Base-by-base conservation (phyloP, 2,888 invertebrate species). In the Lasioglossum leucozonium region DNA sequence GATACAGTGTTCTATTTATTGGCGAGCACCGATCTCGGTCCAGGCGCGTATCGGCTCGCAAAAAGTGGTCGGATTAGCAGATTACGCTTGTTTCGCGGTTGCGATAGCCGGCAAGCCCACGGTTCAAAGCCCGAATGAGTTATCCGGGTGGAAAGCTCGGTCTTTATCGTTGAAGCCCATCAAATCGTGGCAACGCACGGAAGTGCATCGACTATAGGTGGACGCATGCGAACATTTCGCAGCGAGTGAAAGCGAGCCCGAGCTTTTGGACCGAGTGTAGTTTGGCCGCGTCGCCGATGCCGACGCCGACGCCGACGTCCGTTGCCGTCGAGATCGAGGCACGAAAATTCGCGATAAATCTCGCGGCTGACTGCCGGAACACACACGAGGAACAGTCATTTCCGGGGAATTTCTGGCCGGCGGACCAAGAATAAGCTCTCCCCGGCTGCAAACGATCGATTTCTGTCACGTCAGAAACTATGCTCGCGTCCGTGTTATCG, bases 341-440 rank as follows among this genome's bases (percentile, higher is more conserved):
- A 90, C 91, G 90, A 91, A 86, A 90, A 83, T 90, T 84, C 88
- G 81, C 90, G 88, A 91, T 90, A 91, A 90, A 91, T 90, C 91
- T 91, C 88, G 75, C 76, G 79, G 85, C 86, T 75, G 91, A 90
- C 85, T 87, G 81, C 79, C 87, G 91, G 88, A 87, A 90, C 88
- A 88, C 77, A 88, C 91, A 87, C 79, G 89, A 80, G 91, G 90
- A 90, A 86, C 82, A 83, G 81, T 90, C 91, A 91, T 90, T 90
- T 90, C 90, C 90, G 90, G 88, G 40, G 87, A 86, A 89, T 90
- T 81, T 88, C 84, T 88, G 85, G 76, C 67, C 74, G 71, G 55
- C 72, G 65, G 79, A 67, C 72, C 79, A 37, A 75, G 78, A 62
- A 72, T 69, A 73, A 79, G 62, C 75, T 80, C 67, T 22, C 37